These are phyloP conservation scores for Mycetomoellerius zeteki DNA, from an alignment of 1,140 invertebrate genomes.

Conservation along the genomic window DNA sequence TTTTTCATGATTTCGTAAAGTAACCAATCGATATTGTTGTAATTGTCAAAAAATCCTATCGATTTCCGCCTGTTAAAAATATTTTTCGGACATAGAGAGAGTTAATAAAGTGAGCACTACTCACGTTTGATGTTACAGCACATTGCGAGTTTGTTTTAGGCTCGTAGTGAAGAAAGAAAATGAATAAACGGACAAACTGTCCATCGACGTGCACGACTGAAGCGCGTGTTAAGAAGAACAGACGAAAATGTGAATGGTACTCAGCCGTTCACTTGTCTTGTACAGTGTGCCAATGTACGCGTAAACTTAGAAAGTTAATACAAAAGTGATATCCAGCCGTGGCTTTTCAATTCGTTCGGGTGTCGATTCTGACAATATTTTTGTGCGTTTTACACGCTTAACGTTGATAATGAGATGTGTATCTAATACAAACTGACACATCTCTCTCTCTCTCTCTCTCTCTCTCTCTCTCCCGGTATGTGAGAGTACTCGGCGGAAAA, in stretches of 20 bases:
- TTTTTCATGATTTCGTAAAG: background rate
- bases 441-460: no score
- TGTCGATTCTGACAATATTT: background rate
- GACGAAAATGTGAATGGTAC: conserved; percentile 9
- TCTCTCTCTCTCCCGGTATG: no score
- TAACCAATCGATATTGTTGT: background rate
- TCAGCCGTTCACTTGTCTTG: background rate
- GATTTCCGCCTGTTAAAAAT: no score
- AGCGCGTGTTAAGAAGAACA: background rate
- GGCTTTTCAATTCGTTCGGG: background rate
- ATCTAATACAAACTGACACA: background rate
- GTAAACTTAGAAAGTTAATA: conserved; percentile 20
- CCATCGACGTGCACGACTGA: background rate
- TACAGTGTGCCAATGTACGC: background rate
- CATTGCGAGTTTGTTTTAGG: no score
- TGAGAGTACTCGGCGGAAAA: no score
- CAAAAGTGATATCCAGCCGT: background rate
- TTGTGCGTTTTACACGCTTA: background rate
- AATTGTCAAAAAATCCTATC: no score
- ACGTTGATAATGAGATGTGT: background rate
- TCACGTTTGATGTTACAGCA: background rate
- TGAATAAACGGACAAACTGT: background rate
- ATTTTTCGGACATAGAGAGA: background rate
- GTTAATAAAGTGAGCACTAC: background rate
- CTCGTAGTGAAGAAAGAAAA: background rate